Base-by-base conservation (phyloP, 2,113 vertebrate genomes). In the Corydoras maculifer region DNA sequence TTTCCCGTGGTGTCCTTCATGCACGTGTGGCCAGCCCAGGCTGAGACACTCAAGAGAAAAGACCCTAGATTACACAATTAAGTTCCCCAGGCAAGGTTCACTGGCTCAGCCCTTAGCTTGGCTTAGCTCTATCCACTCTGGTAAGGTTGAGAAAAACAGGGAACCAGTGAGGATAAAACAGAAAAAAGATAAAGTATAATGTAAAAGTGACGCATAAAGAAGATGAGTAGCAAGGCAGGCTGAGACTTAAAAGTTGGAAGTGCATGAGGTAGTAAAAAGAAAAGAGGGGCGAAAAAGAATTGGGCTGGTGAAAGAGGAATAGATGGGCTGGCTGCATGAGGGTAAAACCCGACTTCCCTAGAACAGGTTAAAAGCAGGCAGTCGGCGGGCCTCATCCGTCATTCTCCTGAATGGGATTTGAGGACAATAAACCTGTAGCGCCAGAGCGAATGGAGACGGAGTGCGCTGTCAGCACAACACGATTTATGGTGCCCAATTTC, bases 381-480 rank as follows among this genome's bases (percentile, higher is more conserved):
- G 80, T 78, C 76, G 73, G 68, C 77, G 78, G 84, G 85, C 78
- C 86, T 87, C 89, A 91, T 91, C 88, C 84, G 87, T 91, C 89
- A 91, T 89, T 88, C 86, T 87, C 84, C 84, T 87, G 89, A 89
- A 90, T 88, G 86, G 88, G 87, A 89, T 91, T 90, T 90, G 88
- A 90, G 88, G 88, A 89, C 87, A 91, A 90, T 91, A 88, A 90
- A 90, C 87, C 88, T 88, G 88, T 90, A 88, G 90, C 86, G 79
- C 86, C 83, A 81, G 86, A 88, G 88, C 86, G 88, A 91, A 91
- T 90, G 87, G 88, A 90, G 89, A 90, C 87, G 82, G 83, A 90
- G 88, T 90, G 85, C 63, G 83, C 86, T 89, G 88, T 91, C 90
- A 91, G 74, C 77, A 65, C 72, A 73, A 77, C 81, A 82, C 81